Evolutionary conservation across 1,140 invertebrate genomes (phyloP), one percentile per base, ranked within the genome.

Genomic region (Heliconius congener): DNA sequence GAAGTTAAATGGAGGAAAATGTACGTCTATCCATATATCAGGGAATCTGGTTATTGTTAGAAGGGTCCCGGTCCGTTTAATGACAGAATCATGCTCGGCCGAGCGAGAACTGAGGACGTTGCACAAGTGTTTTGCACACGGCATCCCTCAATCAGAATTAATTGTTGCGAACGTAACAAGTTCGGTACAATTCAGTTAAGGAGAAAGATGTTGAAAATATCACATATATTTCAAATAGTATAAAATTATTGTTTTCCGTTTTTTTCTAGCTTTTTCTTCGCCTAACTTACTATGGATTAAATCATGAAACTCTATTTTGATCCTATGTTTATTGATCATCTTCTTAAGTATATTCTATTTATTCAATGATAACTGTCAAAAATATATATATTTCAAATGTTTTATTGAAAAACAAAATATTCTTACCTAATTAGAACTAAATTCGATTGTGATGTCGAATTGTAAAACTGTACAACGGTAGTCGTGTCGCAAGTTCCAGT

Each of bases 121-220:
- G 76, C 75, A 80, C 85, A 82, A 86, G 75, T 83, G 82, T 52
- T 81, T 80, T 60, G 74, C 75, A 83, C 79, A 81, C 73, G 80
- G 79, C 79, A 85, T 82, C 84, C 84, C 84, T 86, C 80, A 83
- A 86, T 87, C 81, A 82, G 78, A 88, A 89, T 90, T 87, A 85
- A 87, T 87, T 89, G 80, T 81, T 81, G 50, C 46, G 71, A n/a
- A 42, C 37, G 60, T 81, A 74, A 81, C 72, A 11, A 77, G 46
- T 57, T 76, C 71, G n/a, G 66, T 80, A 71, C 60, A 66, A 66
- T 66, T 66, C 60, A 27, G 60, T 66, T 66, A 27, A 66, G 23
- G 23, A 66, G 60, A 57, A 19, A 66, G 1, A 30, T 23, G n/a
- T 9, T 9, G 57, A 27, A 27, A 60, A 60, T 60, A 8, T 60